Evolutionary conservation across 2,888 invertebrate genomes (phyloP), one percentile per base, ranked within the genome.

Genomic region (Darwinula stevensoni): DNA sequence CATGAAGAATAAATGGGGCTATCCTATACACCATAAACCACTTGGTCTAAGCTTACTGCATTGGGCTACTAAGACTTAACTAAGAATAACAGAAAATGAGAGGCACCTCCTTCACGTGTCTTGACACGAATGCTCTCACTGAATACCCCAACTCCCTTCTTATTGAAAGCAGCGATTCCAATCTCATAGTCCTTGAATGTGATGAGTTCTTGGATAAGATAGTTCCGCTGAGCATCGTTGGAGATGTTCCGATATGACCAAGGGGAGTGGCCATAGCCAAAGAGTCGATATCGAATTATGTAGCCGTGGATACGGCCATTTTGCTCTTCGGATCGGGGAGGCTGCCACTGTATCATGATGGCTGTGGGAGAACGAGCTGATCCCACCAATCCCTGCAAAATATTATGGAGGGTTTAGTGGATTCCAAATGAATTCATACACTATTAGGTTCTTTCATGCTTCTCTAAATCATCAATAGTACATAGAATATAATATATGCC

Each of bases 141-240:
- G 48, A 70, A 94, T 1, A 73, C 67, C 0, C 97, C 97, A 3
- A 80, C 70, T 1, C 94, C 97, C 57, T 86, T 82, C 42, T 80
- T 76, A 50, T 97, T 97, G 49, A 74, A 94, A 0, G 91, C 86
- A 1, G 94, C 86, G 36, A 97, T 82, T 56, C 82, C 80, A 0
- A 97, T 71, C 33, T 80, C 68, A 47, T 97, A 97, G 52, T 86
- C 84, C 49, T 88, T 84, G 86, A 88, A 94, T 0, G 86, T 86
- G 36, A 91, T 91, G 38, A 97, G 57, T 44, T 86, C 86, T 42
- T 73, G 66, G 33, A 94, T 76, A 2, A 84, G 60, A 46, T 71
- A 84, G 49, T 75, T 82, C 42, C 80, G 64, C 47, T 82, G 78
- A 0, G 75, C 75, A 41, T 82, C 80, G 49, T 86, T 84, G 1